A percentile compares a stretch with the other conserved stretches of the same genome.
Evolutionary conservation across 2,113 vertebrate species (phyloP).

Genomic region (Carettochelys insculpta): DNA sequence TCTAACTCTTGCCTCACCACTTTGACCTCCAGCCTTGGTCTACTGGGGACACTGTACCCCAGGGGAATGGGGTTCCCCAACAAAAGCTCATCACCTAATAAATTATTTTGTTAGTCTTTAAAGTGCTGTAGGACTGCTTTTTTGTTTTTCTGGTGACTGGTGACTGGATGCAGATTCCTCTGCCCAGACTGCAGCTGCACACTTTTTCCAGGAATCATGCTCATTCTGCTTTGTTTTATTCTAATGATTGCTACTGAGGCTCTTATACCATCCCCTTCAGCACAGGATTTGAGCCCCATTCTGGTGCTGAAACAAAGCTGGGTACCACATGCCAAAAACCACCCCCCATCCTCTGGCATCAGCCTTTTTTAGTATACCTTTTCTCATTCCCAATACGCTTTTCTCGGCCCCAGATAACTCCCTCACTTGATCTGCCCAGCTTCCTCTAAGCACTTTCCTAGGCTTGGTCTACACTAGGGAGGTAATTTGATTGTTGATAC

Average conservation of each 20-base stretch:
- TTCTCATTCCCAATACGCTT: not conserved
- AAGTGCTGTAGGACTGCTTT: too few species aligned
- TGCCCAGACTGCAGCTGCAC: not conserved
- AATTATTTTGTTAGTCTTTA: too few species aligned
- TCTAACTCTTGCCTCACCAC: too few species aligned
- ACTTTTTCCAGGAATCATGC: not conserved
- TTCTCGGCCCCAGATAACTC: not conserved
- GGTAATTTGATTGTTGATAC: too few species aligned
- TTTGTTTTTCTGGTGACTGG: not conserved
- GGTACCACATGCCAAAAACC: not conserved
- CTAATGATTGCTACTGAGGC: not conserved
- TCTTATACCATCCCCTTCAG: not conserved
- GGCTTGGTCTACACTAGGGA: too few species aligned
- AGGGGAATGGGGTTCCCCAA: too few species aligned
- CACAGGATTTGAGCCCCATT: not conserved
- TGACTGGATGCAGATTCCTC: not conserved
- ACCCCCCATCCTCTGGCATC: not conserved
- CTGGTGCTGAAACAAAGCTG: not conserved
- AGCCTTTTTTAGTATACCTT: not conserved
- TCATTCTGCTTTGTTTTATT: not conserved
- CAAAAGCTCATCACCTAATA: too few species aligned
- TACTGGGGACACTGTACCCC: too few species aligned
- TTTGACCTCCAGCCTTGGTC: too few species aligned
- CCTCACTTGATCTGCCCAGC: not conserved
- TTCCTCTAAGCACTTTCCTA: not conserved